phyloP scores from a whole-genome alignment of 2,888 invertebrate species.

The Eristalis intricaria region DNA sequence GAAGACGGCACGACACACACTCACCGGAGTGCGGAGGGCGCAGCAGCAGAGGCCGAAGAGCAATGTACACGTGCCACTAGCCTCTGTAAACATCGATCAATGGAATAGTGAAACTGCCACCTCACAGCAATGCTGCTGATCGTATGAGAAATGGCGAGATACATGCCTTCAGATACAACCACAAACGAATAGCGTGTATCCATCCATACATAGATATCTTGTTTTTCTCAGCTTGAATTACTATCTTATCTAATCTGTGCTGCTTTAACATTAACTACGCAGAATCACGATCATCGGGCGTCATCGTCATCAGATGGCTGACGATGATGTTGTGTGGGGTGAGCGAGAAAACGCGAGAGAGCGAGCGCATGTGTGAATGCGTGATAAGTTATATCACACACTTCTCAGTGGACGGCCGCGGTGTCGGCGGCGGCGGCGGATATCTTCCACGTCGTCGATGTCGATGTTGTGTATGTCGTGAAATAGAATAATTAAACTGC shows the following conservation, averaged over 20 bases:
- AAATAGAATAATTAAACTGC: slow-evolving; percentile 36
- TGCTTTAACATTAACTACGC: slow-evolving; percentile 34
- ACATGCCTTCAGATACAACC: slow-evolving; percentile 15
- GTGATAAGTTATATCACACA: slow-evolving; percentile 47
- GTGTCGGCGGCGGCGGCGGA: no score
- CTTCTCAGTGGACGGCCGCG: slow-evolving; percentile 9
- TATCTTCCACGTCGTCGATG: background rate
- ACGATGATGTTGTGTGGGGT: background rate
- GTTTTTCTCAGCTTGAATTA: slow-evolving; percentile 24
- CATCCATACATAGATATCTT: slow-evolving; percentile 38
- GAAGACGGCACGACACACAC: background rate
- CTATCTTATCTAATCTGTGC: slow-evolving; percentile 62
- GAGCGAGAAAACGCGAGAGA: background rate
- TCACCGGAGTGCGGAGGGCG: background rate
- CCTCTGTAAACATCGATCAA: slow-evolving; percentile 50
- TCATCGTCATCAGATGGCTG: background rate
- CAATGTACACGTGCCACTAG: slow-evolving; percentile 42
- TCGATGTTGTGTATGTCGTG: background rate
- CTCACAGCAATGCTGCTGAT: slow-evolving; percentile 9
- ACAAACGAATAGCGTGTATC: slow-evolving; percentile 17
- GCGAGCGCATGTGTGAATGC: slow-evolving; percentile 3
- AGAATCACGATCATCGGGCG: slow-evolving; percentile 47
- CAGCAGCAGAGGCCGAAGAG: background rate
- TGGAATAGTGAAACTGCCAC: slow-evolving; percentile 27
- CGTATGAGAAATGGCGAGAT: background rate